A percentile compares a stretch with the other conserved stretches of the same genome.
These are phyloP conservation scores for Cladopsammia gracilis DNA, from an alignment of 64 coral and sea anemone genomes.

Conservation along the genomic window DNA sequence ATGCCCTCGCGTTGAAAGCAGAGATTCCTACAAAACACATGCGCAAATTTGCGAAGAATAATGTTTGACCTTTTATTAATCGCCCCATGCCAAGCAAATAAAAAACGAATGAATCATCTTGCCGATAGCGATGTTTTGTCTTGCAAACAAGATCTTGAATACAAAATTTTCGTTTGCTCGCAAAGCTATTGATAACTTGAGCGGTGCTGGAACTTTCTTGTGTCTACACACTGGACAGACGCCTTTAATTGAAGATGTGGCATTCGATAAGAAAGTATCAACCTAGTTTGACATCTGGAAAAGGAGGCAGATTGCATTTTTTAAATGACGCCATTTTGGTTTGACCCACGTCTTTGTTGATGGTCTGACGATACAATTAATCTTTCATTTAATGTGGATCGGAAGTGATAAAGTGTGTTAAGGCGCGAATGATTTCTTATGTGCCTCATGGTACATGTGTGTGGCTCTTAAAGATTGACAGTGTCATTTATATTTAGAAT, in stretches of 20 bases:
- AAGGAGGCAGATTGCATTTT: conserved; percentile 1
- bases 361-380: conserved; percentile 28
- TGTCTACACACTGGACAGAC: background rate
- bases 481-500: too few relatives aligned
- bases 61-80: background rate
- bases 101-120: background rate
- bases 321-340: background rate
- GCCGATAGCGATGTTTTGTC: background rate
- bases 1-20: conserved; percentile 10
- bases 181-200: background rate
- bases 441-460: background rate
- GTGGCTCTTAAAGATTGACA: background rate
- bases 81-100: background rate
- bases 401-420: background rate
- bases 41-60: conserved; percentile 19
- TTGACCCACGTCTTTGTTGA: background rate
- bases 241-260: background rate
- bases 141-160: background rate
- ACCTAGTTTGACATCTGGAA: conserved; percentile 1
- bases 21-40: background rate
- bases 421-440: background rate
- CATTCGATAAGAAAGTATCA: background rate
- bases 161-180: background rate
- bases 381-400: background rate
- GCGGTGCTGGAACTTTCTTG: background rate